Percentiles rank a stretch among this genome's conserved stretches.
Conservation (phyloP, 2,888 invertebrate genomes). For the Alsophila aescularia region DNA sequence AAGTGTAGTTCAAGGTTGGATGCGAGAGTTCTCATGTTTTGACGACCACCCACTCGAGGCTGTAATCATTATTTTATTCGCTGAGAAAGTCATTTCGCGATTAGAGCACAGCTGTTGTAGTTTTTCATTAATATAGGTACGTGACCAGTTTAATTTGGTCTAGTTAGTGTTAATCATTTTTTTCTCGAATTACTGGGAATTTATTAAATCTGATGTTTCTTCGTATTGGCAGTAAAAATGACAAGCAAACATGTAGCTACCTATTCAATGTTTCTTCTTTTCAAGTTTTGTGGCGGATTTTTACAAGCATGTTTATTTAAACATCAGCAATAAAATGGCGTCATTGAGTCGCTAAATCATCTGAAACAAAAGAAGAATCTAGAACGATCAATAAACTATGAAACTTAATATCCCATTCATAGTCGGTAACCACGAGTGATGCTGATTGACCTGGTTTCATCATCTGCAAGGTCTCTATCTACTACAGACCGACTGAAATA, state of each 20-base stretch:
- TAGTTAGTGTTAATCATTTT: too few species aligned
- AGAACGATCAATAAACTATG: neutral
- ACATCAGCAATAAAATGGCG: neutral
- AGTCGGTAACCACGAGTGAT: neutral
- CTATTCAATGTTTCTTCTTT: too few species aligned
- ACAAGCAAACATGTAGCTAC: too few species aligned
- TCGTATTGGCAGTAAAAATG: too few species aligned
- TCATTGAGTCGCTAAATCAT: neutral
- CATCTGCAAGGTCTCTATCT: neutral
- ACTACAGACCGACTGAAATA: conserved; percentile 4
- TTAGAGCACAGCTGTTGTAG: conserved; percentile 12
- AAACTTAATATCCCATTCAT: conserved; percentile 8
- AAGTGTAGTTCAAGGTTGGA: conserved; percentile 11
- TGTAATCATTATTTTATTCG: neutral
- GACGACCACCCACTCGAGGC: conserved; percentile 4
- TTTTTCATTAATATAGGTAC: neutral
- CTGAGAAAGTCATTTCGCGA: conserved; percentile 9
- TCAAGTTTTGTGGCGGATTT: too few species aligned
- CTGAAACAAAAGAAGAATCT: neutral
- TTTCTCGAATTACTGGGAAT: too few species aligned
- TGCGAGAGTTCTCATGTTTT: conserved; percentile 2
- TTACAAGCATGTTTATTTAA: too few species aligned
- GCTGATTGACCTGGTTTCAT: conserved; percentile 2
- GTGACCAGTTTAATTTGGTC: too few species aligned
- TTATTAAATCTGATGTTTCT: too few species aligned